Evolutionary conservation across 37 sponge, comb jelly and placozoan species (phyloP), one percentile per base, ranked within the genome.

Genomic region (Axinella damicornis): DNA sequence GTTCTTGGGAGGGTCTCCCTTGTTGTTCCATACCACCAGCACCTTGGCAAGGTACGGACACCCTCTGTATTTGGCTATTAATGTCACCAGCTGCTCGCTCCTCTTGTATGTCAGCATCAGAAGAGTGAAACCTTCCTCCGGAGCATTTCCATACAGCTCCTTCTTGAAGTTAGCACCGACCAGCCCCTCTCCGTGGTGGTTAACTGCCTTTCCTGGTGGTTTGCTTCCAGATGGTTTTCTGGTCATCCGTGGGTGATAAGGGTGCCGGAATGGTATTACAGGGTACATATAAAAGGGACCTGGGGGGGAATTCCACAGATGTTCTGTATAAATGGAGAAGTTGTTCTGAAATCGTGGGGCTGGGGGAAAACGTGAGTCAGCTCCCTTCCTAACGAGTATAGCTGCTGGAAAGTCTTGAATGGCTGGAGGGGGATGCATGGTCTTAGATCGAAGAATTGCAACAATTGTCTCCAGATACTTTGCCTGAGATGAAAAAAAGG

Each of bases 21-120:
- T 79, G 78, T 83, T 81, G 59, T 97, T 97, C 98, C 98, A 97
- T 24, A 97, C 93, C 12, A 97, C 93, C 13, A 97, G 56, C 21
- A 97, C 81, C 73, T 87, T 97, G 58, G 86, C 76, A 36, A 97
- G 67, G 34, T 74, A 74, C 41, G 39, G 35, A 57, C 92, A 53
- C 20, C 81, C 84, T 34, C 25, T 39, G 67, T 95, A 74, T 22
- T 84, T 34, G 74, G 55, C 46, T 22, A 97, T 46, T 0, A 81
- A 66, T 30, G 81, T 77, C 57, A 84, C 0, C 68, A 96, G 75
- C 21, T 93, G 81, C 18, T 84, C 69, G 18, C 76, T 77, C 27
- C 94, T 56, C 79, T 89, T 40, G 77, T 92, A 95, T 5, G 98
- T 95, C 53, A 97, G 77, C 72, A 97, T 78, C 25, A 97, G 83